These are phyloP conservation scores for Leiothrix lutea DNA, from an alignment of 2,113 vertebrate genomes.

Conservation along the genomic window DNA sequence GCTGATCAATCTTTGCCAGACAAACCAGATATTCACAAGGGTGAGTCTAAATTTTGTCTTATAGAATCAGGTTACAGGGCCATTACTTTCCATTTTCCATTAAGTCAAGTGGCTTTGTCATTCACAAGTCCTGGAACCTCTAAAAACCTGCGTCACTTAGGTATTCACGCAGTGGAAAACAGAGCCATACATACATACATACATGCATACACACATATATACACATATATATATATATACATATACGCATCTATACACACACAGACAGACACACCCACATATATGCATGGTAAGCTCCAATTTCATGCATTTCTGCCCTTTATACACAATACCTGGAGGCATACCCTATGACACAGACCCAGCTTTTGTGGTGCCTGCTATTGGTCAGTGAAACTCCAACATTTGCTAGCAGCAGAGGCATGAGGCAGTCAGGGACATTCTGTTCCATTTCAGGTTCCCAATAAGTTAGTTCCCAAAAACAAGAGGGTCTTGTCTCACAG, in stretches of 20 bases:
- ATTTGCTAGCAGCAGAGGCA: background rate
- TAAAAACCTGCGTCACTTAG: background rate
- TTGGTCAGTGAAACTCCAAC: background rate
- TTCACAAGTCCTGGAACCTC: background rate
- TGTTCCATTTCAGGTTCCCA: background rate
- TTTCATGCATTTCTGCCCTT: background rate
- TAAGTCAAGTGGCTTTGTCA: background rate
- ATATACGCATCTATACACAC: fast-evolving
- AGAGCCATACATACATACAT: background rate
- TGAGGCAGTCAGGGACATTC: background rate
- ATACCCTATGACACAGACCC: background rate
- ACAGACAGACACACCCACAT: fast-evolving
- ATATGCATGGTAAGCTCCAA: background rate
- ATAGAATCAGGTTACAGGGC: background rate
- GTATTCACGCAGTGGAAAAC: background rate
- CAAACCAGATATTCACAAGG: background rate
- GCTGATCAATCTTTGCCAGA: background rate
- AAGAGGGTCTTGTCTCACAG: background rate
- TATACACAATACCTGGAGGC: background rate
- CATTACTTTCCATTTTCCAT: background rate
- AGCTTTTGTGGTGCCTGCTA: background rate
- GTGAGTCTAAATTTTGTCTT: background rate
- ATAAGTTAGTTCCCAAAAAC: background rate
- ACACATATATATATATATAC: background rate
- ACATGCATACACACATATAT: fast-evolving